Evolutionary conservation across 2,113 vertebrate genomes (phyloP).

Genomic region (Meles meles): DNA sequence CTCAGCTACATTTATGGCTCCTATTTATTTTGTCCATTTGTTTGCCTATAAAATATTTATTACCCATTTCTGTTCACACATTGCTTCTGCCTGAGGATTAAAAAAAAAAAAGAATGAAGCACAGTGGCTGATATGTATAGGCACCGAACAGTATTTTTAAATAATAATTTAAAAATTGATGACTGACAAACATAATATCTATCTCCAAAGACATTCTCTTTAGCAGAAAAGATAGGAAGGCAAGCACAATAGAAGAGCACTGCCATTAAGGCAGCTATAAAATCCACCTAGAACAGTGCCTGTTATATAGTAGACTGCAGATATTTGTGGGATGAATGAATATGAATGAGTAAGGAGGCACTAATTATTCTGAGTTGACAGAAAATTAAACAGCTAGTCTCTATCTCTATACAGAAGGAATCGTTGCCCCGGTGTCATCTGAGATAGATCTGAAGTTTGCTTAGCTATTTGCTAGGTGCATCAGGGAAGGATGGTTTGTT

Average conservation of each 20-base stretch:
- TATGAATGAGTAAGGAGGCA: background rate
- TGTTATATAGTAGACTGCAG: background rate
- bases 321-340: background rate
- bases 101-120: background rate
- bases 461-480: background rate
- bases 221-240: background rate
- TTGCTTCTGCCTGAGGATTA: background rate
- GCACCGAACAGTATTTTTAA: background rate
- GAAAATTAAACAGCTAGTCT: background rate
- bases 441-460: background rate
- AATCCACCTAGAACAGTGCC: background rate
- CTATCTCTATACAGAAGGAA: background rate
- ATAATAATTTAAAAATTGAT: conserved; percentile 21
- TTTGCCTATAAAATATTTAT: conserved; percentile 18
- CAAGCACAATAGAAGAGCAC: background rate
- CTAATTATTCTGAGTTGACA: background rate
- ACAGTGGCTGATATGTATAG: background rate
- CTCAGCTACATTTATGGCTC: background rate
- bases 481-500: background rate
- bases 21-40: conserved; percentile 33
- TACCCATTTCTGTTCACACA: background rate
- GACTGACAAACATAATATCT: background rate
- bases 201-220: background rate
- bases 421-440: background rate
- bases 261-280: background rate